These are phyloP conservation scores for Acanthurus lineatus DNA, from an alignment of 2,797 vertebrate species.

Conservation along the genomic window DNA sequence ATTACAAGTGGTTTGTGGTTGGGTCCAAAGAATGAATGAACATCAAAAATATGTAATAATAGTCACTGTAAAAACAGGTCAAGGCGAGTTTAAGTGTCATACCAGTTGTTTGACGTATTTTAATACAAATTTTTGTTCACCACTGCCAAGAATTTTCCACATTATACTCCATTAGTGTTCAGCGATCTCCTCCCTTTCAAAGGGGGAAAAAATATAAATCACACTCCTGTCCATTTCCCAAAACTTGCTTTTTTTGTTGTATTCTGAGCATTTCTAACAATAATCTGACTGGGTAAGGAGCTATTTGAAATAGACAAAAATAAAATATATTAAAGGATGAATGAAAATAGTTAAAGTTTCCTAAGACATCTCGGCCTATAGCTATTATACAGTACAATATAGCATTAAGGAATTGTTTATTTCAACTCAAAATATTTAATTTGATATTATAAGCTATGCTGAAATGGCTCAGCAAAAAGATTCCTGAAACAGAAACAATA, in stretches of 20 bases:
- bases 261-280: not conserved
- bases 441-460: not conserved
- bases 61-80: not conserved
- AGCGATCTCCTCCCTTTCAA: not conserved
- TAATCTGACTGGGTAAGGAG: conserved; percentile 4
- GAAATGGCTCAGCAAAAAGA: not conserved
- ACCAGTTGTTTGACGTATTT: not conserved
- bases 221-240: not conserved
- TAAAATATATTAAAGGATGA: not conserved
- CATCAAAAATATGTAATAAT: conserved; percentile 4
- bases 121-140: not conserved
- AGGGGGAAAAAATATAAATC: not conserved
- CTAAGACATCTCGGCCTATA: too few species aligned
- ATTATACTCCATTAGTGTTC: not conserved
- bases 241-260: not conserved
- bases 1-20: conserved; percentile 18
- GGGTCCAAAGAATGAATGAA: not conserved
- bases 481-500: not conserved
- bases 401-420: too few species aligned
- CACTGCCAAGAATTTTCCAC: not conserved
- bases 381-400: too few species aligned
- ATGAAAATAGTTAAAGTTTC: not conserved
- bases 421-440: not conserved
- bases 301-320: not conserved
- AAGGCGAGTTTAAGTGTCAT: not conserved